phyloP scores from a whole-genome alignment of 2,888 invertebrate species.

The Laspeyria flexula region DNA sequence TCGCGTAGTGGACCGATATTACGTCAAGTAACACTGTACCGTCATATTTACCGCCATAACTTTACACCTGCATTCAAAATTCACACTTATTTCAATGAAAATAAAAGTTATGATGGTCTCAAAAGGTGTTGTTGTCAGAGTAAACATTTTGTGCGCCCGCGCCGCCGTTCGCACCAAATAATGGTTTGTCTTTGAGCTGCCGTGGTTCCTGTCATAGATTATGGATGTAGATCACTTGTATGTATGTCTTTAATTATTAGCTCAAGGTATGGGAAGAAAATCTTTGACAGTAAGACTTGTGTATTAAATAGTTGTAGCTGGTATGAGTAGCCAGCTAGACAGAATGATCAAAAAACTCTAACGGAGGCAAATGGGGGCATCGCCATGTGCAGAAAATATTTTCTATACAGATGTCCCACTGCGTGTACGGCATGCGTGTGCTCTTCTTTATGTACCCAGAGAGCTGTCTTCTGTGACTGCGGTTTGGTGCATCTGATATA shows the following conservation, averaged over 20 bases:
- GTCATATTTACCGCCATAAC: constrained; percentile 43
- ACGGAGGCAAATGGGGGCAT: too few species aligned
- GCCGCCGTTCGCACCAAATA: constrained; percentile 64
- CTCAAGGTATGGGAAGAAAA: neutral
- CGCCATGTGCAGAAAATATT: too few species aligned
- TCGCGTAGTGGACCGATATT: constrained; percentile 56
- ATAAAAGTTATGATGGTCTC: constrained; percentile 33
- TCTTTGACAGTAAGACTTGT: too few species aligned
- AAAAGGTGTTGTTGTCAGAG: constrained; percentile 37
- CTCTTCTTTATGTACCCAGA: too few species aligned
- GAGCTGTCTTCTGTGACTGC: too few species aligned
- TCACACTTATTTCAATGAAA: constrained; percentile 32
- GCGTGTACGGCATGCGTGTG: too few species aligned
- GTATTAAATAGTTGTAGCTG: too few species aligned
- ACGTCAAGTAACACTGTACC: constrained; percentile 62
- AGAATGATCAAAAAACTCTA: too few species aligned
- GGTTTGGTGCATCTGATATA: too few species aligned
- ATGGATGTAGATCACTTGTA: constrained; percentile 40
- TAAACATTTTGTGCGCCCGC: constrained; percentile 56
- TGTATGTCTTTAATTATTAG: constrained; percentile 5
- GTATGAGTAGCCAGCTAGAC: too few species aligned
- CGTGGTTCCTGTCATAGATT: constrained; percentile 62
- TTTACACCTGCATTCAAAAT: constrained; percentile 26
- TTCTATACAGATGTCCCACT: too few species aligned
- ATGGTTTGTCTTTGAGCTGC: constrained; percentile 71